A percentile compares a stretch with the other conserved stretches of the same genome.
phyloP scores from a whole-genome alignment of 2,797 vertebrate species.

The Coregonus ussuriensis region DNA sequence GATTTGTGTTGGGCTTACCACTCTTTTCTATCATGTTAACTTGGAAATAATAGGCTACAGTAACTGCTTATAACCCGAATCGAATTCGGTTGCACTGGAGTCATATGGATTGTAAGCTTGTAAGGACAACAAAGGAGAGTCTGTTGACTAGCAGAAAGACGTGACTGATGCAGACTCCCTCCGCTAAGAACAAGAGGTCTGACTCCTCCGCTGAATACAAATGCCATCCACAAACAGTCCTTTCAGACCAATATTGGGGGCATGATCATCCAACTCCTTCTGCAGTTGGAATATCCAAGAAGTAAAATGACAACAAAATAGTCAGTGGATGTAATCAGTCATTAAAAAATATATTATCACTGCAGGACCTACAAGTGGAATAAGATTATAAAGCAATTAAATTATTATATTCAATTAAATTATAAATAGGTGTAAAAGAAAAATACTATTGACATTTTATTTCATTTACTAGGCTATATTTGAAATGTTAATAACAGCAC shows the following conservation, averaged over 20 bases:
- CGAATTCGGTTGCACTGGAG: not conserved
- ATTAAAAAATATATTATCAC: not conserved
- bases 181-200: slow-evolving; percentile 7
- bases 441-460: not conserved
- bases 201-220: slow-evolving; percentile 26
- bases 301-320: not conserved
- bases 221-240: slow-evolving; percentile 17
- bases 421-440: not conserved
- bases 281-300: not conserved
- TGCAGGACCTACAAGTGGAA: not conserved
- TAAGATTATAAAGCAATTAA: not conserved
- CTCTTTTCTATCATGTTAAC: too few species aligned
- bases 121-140: slow-evolving; percentile 49
- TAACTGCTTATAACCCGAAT: not conserved
- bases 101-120: slow-evolving; percentile 26
- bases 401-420: not conserved
- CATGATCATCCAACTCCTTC: not conserved
- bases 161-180: slow-evolving; percentile 28
- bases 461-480: too few species aligned
- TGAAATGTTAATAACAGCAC: too few species aligned
- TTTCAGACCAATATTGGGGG: slow-evolving; percentile 3
- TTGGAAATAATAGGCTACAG: too few species aligned
- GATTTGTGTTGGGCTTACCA: too few species aligned
- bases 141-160: slow-evolving; percentile 43
- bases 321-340: not conserved